phyloP scores from a whole-genome alignment of 1,140 invertebrate species.

The Riptortus pedestris region DNA sequence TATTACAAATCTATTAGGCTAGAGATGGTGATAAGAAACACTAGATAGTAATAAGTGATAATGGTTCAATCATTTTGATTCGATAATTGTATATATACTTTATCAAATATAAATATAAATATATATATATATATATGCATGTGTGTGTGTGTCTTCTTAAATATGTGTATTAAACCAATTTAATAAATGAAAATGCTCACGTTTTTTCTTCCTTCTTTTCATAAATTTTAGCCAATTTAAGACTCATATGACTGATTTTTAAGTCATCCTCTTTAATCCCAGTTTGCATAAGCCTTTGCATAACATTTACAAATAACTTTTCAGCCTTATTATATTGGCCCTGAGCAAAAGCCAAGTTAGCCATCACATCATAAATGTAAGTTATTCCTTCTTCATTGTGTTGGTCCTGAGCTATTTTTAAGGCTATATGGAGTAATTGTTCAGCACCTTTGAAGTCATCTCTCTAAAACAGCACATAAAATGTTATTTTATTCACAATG shows the following conservation, averaged over 20 bases:
- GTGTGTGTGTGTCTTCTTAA: too few relatives aligned
- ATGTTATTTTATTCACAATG: too few relatives aligned
- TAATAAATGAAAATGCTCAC: conserved; percentile 33
- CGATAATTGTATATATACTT: too few relatives aligned
- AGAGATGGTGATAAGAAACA: too few relatives aligned
- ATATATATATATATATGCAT: too few relatives aligned
- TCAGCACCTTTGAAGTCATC: conserved; percentile 70
- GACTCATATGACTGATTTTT: conserved; percentile 61
- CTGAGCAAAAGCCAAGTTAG: conserved; percentile 71
- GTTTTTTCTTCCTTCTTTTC: conserved; percentile 49
- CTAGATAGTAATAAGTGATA: too few relatives aligned
- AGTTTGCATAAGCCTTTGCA: conserved; percentile 58
- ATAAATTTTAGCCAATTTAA: conserved; percentile 61
- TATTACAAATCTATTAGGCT: too few relatives aligned
- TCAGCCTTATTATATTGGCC: conserved; percentile 72
- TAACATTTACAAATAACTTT: conserved; percentile 66
- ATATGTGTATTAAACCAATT: background rate
- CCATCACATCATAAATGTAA: conserved; percentile 83
- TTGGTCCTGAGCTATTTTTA: conserved; percentile 69
- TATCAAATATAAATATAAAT: too few relatives aligned
- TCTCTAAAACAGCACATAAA: conserved; percentile 48
- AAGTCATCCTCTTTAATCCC: conserved; percentile 62
- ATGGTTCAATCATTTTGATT: too few relatives aligned
- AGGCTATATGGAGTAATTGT: conserved; percentile 67
- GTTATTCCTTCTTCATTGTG: conserved; percentile 63